Evolutionary conservation across 2,113 vertebrate genomes (phyloP), one percentile per base, ranked within the genome.

Genomic region (Vulpes lagopus): DNA sequence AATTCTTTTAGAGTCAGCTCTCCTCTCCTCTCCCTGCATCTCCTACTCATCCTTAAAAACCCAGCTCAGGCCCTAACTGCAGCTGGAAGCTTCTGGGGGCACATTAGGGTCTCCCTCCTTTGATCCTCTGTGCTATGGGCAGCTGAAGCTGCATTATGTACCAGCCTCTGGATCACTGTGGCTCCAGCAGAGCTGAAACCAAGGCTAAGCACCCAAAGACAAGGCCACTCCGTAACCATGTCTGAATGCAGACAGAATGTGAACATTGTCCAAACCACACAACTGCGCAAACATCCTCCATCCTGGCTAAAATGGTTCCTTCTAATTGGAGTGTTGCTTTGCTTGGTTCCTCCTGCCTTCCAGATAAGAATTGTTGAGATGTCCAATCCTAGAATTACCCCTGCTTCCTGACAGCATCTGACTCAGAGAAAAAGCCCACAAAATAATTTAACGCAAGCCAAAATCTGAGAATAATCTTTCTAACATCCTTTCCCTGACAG

Each of bases 71-170:
- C 53, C 49, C 25, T n/a, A 12, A 19, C 3, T 19, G 27, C 12
- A 32, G 38, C 64, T 20, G 27, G 8, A 53, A 65, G 38, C 0
- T 0, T 35, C 12, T 43, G 3, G 14, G n/a, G 25, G 10, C 8
- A 20, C 0, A 2, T 10, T 16, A 3, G 12, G 3, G 0, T 59
- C n/a, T 6, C 4, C 27, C 53, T 74, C 60, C 38, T 35, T 60
- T 0, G 12, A 64, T 38, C 16, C 25, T 57, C 64, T 30, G 57
- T 51, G 73, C 23, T 11, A 1, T 5, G 20, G n/a, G 27, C 17
- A 51, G 51, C 30, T 19, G 4, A 27, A 11, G 20, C 25, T 2
- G 27, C 20, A 0, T 27, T 35, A 11, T 0, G 12, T 11, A 2
- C 9, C 64, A 23, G 23, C 59, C 23, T 82, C n/a, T 5, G 0